Base-by-base conservation (phyloP, 2,888 invertebrate genomes). In the Leistus spinibarbis region DNA sequence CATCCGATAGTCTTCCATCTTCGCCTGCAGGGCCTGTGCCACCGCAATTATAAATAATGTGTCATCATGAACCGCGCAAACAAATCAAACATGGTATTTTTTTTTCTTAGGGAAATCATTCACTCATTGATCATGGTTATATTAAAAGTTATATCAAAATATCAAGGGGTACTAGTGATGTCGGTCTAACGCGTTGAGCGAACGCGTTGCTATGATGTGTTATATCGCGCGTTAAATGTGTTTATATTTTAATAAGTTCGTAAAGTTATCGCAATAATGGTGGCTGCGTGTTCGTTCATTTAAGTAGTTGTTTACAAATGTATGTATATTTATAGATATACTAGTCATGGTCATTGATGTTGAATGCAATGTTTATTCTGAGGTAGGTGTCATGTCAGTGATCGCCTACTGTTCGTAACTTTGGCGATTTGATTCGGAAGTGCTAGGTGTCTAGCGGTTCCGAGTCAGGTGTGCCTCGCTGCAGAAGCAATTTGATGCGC, bases 381-480 rank as follows among this genome's bases (percentile, higher is more conserved):
- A 22, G 22, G n/a, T 69, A 20, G 16, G 20, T 17, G 64, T 27
- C 53, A 22, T 60, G 60, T 60, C 60, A 4, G 57, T 57, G 60
- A 60, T 22, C 22, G 22, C 57, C 10, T 22, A 60, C 23, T 66
- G 54, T 56, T 64, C 40, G 78, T 53, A 20, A 16, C 13, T 60
- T 75, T 65, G 78, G 74, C 19, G 76, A 69, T 57, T 65, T 54
- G 40, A 71, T 76, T 70, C 22, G 23, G 23, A 60, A 54, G 19
- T 67, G 78, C 79, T 90, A 92, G 84, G 90, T 90, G 86, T 92
- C 93, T 85, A 92, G 89, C 84, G 91, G 90, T 82, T 93, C 93
- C 84, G 91, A 89, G 87, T 94, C 94, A 81, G 96, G 95, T 82
- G 91, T 91, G 87, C 95, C 96, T 85, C 95, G 92, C 88, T 95